Evolutionary conservation across 2,797 vertebrate species (phyloP), one percentile per base, ranked within the genome.

Genomic region (Champsocephalus esox): DNA sequence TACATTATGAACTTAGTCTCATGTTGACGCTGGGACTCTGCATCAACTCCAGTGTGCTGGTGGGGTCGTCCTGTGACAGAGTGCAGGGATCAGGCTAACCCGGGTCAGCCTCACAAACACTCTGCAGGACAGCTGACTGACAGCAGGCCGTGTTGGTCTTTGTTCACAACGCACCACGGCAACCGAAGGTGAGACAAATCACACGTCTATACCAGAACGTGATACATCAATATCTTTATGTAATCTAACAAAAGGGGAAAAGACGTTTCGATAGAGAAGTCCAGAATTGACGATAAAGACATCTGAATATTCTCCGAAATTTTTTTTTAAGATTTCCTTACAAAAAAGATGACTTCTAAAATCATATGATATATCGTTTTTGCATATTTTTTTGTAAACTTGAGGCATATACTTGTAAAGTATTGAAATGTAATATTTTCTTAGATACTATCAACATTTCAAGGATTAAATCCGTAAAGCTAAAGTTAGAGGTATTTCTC

Each of bases 21-120:
- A 2, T 24, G 67, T 12, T 66, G 54, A 66, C 54, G 16, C 16
- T 50, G 45, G 12, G 45, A 67, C 38, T 66, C 45, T 12, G 61
- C 12, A 50, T 75, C 13, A 77, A 77, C 52, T 54, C 38, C 3
- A 49, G 45, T 1, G 34, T 28, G 51, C 52, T 44, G 52, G 24
- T 2, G 45, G 17, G 19, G 60, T 73, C 9, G 2, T 41, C 75
- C 5, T 66, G 44, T 70, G 70, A 77, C 62, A 65, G 41, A 82
- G 62, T 66, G 70, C 66, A 34, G 74, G 64, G 57, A 66, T 79
- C 34, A 85, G 81, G 3, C 45, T 46, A 77, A 89, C 83, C 62
- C 3, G 63, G 74, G 78, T 85, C 81, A 64, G 69, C 73, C 52
- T 55, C 55, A 19, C 21, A 82, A 65, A 71, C 55, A 14, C 44